Conservation (phyloP, 2,113 vertebrate genomes). For the Oplegnathus fasciatus region DNA sequence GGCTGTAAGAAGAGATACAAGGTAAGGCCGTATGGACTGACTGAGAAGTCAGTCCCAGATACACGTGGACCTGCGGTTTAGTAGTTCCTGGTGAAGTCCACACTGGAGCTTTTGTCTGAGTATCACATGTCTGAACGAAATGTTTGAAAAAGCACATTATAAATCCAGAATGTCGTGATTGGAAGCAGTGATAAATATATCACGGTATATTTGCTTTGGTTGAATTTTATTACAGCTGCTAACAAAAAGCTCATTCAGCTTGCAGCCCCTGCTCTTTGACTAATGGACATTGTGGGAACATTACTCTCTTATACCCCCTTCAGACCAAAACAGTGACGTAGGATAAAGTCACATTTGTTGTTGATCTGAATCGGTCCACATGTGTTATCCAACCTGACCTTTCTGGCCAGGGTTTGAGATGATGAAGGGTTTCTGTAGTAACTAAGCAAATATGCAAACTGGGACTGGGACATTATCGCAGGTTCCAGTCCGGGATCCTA, state of each 20-base stretch:
- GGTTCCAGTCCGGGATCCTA: not conserved
- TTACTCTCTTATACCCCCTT: not conserved
- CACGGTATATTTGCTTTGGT: conserved; percentile 50
- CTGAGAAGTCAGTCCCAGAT: not conserved
- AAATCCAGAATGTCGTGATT: conserved; percentile 40
- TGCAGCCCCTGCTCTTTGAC: not conserved
- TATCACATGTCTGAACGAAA: conserved; percentile 55
- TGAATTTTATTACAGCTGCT: conserved; percentile 11
- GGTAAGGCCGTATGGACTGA: conserved; percentile 79
- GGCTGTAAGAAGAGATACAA: conserved; percentile 99
- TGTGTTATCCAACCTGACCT: not conserved
- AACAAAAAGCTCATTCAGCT: conserved; percentile 64
- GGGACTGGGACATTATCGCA: not conserved
- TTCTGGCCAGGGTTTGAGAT: not conserved
- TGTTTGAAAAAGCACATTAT: conserved; percentile 32
- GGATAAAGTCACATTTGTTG: conserved; percentile 25
- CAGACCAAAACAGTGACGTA: conserved; percentile 18
- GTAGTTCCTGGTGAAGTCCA: conserved; percentile 14
- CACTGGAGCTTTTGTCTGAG: conserved; percentile 60
- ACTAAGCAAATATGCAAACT: not conserved
- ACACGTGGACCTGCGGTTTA: conserved; percentile 10
- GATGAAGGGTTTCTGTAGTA: not conserved
- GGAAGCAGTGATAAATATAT: conserved; percentile 32
- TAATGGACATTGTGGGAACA: conserved; percentile 32
- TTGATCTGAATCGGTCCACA: not conserved